phyloP scores from a whole-genome alignment of 2,797 vertebrate genomes.

The Arrhamphus sclerolepis region DNA sequence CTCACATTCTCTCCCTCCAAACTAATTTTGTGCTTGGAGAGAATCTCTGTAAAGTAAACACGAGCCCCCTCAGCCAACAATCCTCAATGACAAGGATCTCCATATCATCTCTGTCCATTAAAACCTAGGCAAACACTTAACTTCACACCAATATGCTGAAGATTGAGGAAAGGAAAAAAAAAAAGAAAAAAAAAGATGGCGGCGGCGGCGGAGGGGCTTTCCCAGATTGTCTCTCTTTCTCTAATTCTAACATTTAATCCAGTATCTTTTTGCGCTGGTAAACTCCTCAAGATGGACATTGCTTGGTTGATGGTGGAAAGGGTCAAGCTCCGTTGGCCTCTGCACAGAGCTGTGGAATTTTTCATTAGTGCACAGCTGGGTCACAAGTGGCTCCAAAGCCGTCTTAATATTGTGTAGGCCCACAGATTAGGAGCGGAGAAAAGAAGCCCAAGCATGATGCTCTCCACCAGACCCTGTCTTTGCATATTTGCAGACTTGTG shows the following conservation, averaged over 20 bases:
- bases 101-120: constrained; percentile 96
- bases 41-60: constrained; percentile 92
- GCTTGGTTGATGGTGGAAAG: constrained; percentile 75
- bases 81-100: constrained; percentile 85
- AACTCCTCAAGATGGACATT: constrained; percentile 92
- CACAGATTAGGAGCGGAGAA: constrained; percentile 86
- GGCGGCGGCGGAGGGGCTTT: constrained; percentile 36
- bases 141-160: constrained; percentile 85
- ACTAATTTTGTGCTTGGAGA: constrained; percentile 86
- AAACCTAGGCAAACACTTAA: constrained; percentile 96
- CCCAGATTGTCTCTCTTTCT: constrained; percentile 85
- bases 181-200: constrained; percentile 80
- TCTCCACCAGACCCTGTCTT: constrained; percentile 87
- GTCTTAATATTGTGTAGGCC: constrained; percentile 96
- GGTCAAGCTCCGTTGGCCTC: constrained; percentile 88
- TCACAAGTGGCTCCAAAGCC: constrained; percentile 95
- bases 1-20: constrained; percentile 76
- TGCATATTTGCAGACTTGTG: constrained; percentile 90
- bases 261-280: constrained; percentile 93
- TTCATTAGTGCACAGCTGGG: constrained; percentile 99
- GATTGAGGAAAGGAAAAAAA: constrained; percentile 82
- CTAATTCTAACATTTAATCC: constrained; percentile 88
- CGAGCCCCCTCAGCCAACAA: constrained; percentile 73
- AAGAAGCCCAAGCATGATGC: constrained; percentile 86
- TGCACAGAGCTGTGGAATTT: constrained; percentile 94